A percentile compares a stretch with the other conserved stretches of the same genome.
These are phyloP conservation scores for Sphaerophoria taeniata DNA, from an alignment of 2,888 invertebrate genomes.

Conservation along the genomic window DNA sequence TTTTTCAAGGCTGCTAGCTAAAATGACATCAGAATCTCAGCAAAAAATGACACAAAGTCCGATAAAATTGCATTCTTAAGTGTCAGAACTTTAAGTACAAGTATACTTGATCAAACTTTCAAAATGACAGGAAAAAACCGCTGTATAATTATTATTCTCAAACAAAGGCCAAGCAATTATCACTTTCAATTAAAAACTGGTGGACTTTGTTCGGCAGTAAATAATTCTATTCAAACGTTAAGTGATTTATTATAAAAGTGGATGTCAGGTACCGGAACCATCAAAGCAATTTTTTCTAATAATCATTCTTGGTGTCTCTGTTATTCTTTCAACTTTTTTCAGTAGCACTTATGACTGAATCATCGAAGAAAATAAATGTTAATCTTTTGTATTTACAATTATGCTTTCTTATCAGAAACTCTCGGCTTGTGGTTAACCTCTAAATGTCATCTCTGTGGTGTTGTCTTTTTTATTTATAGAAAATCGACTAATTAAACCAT, in stretches of 20 bases:
- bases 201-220: conserved; percentile 12
- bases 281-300: conserved; percentile 2
- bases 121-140: too few relatives aligned
- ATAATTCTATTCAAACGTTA: background rate
- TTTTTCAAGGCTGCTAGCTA: too few relatives aligned
- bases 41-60: too few relatives aligned
- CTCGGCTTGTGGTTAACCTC: background rate
- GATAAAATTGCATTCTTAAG: too few relatives aligned
- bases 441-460: conserved; percentile 8
- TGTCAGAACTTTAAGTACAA: too few relatives aligned
- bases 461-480: conserved; percentile 9
- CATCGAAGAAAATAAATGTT: background rate
- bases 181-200: background rate
- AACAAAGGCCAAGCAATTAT: too few relatives aligned
- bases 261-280: conserved; percentile 6
- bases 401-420: background rate
- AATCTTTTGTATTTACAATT: background rate
- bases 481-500: conserved; percentile 16
- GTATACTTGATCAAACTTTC: too few relatives aligned
- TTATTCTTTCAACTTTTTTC: background rate
- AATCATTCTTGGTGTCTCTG: background rate
- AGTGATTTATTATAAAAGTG: conserved; percentile 10
- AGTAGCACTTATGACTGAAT: conserved; percentile 4
- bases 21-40: too few relatives aligned
- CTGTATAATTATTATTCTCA: too few relatives aligned